These are phyloP conservation scores for Prionace glauca DNA, from an alignment of 2,797 vertebrate species.

Conservation along the genomic window DNA sequence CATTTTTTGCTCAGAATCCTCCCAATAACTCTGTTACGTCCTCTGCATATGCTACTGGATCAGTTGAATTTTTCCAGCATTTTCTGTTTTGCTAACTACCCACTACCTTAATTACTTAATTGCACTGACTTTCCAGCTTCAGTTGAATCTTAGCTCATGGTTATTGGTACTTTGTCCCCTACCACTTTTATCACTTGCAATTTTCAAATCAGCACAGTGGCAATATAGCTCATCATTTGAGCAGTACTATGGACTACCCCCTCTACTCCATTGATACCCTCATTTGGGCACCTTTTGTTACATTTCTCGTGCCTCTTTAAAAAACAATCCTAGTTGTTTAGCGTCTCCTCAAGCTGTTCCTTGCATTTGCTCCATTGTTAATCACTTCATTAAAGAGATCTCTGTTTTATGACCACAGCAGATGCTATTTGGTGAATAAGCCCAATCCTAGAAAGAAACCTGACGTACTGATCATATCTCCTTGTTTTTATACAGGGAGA, in stretches of 20 bases:
- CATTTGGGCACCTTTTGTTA: not conserved
- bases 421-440: too few species aligned
- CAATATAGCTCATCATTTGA: not conserved
- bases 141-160: not conserved
- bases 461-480: too few species aligned
- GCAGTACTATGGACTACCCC: not conserved
- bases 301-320: not conserved
- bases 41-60: too few species aligned
- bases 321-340: not conserved
- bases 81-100: not conserved
- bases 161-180: not conserved
- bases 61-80: too few species aligned
- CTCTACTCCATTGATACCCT: not conserved
- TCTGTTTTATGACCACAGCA: too few species aligned
- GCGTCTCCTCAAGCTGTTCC: not conserved
- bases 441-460: too few species aligned
- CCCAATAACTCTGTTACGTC: too few species aligned
- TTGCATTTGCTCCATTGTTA: not conserved
- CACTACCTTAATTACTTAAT: not conserved
- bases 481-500: too few species aligned
- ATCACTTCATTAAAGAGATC: not conserved
- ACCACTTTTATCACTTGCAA: not conserved
- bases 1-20: too few species aligned
- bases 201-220: not conserved
- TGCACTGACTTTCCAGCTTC: not conserved